A percentile compares a stretch with the other conserved stretches of the same genome.
phyloP scores from a whole-genome alignment of 2,888 invertebrate genomes.

The Lampropteryx suffumata region DNA sequence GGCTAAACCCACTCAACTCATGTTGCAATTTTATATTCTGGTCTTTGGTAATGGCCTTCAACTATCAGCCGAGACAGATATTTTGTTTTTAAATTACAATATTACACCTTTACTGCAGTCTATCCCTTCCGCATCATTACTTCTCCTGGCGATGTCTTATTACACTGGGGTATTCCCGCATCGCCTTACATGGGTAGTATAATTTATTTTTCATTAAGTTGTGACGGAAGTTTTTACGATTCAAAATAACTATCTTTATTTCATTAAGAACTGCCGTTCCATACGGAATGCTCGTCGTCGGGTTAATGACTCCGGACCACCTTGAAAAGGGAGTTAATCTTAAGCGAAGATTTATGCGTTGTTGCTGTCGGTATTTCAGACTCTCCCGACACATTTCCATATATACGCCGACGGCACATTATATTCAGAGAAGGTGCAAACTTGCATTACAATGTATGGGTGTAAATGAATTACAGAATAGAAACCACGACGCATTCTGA shows the following conservation, averaged over 20 bases:
- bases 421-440: conserved; percentile 49
- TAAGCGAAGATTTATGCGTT: conserved; percentile 18
- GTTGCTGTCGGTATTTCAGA: conserved; percentile 14
- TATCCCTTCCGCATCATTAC: conserved; percentile 37
- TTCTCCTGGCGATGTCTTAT: conserved; percentile 19
- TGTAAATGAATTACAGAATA: conserved; percentile 76
- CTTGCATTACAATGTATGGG: conserved; percentile 60
- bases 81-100: conserved; percentile 31
- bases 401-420: conserved; percentile 25
- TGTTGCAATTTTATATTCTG: conserved; percentile 52
- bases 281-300: conserved; percentile 40
- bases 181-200: conserved; percentile 12
- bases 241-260: conserved; percentile 31
- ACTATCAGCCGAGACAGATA: conserved; percentile 41
- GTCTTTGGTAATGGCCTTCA: conserved; percentile 51
- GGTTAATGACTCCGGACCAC: conserved; percentile 49
- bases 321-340: conserved; percentile 42
- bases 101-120: background rate
- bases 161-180: conserved; percentile 6
- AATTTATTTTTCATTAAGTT: conserved; percentile 20
- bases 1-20: conserved; percentile 58
- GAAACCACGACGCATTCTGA: conserved; percentile 77
- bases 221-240: conserved; percentile 22
- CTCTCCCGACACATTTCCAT: conserved; percentile 31
- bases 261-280: conserved; percentile 27